Evolutionary conservation across 2,888 invertebrate genomes (phyloP), one percentile per base, ranked within the genome.

Genomic region (Bibio marci): DNA sequence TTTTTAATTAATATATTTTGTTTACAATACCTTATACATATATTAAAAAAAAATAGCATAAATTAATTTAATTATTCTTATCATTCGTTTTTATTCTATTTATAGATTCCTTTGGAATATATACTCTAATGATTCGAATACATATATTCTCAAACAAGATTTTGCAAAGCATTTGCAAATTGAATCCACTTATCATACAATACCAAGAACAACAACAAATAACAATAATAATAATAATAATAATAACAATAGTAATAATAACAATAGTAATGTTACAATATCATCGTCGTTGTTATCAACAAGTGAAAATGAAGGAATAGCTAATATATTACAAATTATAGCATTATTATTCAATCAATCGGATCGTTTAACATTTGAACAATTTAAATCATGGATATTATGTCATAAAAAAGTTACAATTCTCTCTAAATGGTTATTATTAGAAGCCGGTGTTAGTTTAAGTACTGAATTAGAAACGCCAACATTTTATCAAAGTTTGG

Each of bases 401-500:
- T 71, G 70, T 45, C 75, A 86, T 56, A 75, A 72, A 41, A 78
- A 79, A 52, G 80, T 81, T 0, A 86, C 86, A 1, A 74, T 82
- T 14, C 59, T 86, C 12, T 81, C 81, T 2, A 74, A 76, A 50
- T 91, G 91, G 90, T 62, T 90, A 44, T 59, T 90, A 15, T 70
- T 74, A 2, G 79, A 81, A 49, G 68, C 71, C 3, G 70, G 73
- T 49, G 76, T 82, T 32, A 76, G 76, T 37, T 65, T 85, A 5
- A 77, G 79, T 33, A 80, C 82, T 44, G 86, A 88, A 52, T 63
- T 80, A 53, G 87, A 88, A 57, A 86, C 86, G 2, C 80, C 80
- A 0, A 90, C 90, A 0, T 91, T 92, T 56, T 92, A 91, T 59
- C 91, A 92, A 57, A 90, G 90, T 38, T 65, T 92, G 43, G 87